Evolutionary conservation across 2,113 vertebrate species (phyloP).

Genomic region (Tachysurus fulvidraco): DNA sequence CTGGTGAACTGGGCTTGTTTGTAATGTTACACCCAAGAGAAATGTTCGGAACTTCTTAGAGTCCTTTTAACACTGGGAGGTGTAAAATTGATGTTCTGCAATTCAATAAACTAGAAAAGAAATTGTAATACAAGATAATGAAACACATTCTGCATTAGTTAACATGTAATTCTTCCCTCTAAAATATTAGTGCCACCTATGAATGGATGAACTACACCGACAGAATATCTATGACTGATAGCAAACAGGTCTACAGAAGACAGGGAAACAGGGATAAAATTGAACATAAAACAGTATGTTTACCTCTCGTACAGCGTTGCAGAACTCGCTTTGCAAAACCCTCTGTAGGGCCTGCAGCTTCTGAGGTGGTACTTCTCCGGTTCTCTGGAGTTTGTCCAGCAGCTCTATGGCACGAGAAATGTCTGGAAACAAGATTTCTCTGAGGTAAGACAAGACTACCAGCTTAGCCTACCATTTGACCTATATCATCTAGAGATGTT

Average conservation of each 20-base stretch:
- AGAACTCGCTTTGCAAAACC: conserved; percentile 98
- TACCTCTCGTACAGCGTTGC: conserved; percentile 95
- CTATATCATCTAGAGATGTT: not conserved
- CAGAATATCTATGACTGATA: not conserved
- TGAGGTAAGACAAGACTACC: conserved; percentile 11
- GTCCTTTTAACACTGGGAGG: not conserved
- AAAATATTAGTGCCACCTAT: not conserved
- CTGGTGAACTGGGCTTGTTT: not conserved
- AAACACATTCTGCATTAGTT: not conserved
- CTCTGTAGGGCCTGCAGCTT: conserved; percentile 96
- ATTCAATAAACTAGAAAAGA: not conserved
- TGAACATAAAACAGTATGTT: conserved; percentile 9
- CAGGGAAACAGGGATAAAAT: not conserved
- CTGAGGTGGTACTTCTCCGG: conserved; percentile 94
- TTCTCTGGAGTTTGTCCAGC: conserved; percentile 94
- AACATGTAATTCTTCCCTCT: not conserved
- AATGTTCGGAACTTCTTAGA: not conserved
- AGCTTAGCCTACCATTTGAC: not conserved
- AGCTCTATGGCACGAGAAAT: conserved; percentile 96
- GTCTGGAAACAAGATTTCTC: conserved; percentile 71
- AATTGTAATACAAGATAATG: not conserved
- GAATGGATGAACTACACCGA: not conserved
- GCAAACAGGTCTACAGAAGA: not conserved
- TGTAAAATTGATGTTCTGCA: not conserved
- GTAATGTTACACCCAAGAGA: not conserved